Base-by-base conservation (phyloP, 2,888 invertebrate genomes). In the Papilio protenor region DNA sequence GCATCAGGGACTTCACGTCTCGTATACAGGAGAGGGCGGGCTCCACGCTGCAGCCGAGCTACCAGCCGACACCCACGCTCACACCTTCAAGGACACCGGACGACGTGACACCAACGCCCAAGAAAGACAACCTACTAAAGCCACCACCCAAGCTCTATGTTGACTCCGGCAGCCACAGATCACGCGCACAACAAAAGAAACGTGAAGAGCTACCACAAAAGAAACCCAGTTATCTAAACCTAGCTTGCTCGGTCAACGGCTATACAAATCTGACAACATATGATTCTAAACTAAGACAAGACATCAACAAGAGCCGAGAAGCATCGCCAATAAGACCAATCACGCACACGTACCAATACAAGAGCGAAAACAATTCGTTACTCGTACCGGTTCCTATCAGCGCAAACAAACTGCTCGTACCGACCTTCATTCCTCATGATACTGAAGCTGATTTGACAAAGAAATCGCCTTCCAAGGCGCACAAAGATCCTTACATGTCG, bases 231-330 rank as follows among this genome's bases (percentile, higher is more conserved):
- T 98, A 98, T 89, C 93, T 98, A 77, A 98, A 97, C 85, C 93
- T 98, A 80, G 98, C 98, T 74, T 98, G 98, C 89, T 98, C 98
- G 27, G 98, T 98, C 75, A 98, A 97, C 92, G 98, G 98, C 5
- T 98, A 98, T 89, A 97, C 97, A 8, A 97, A 97, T 84, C 95
- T 97, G 77, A 98, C 97, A 10, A 97, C 98, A 79, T 98, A 98
- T 95, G 97, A 98, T 90, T 97, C 98, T 0, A 97, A 97, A 87
- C 92, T 97, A 57, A 95, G 97, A 18, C 97, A 97, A 87, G 97
- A 97, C 73, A 96, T 96, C 76, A 96, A 96, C 82, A 97, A 96
- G 84, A 97, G 97, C 59, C 92, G 97, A 71, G 97, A 97, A 88
- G 96, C 96, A 0, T 97, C 97, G 0, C 97, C 97, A 0, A 96